These are phyloP conservation scores for Dicentrarchus labrax DNA, from an alignment of 2,113 vertebrate species.

Conservation along the genomic window DNA sequence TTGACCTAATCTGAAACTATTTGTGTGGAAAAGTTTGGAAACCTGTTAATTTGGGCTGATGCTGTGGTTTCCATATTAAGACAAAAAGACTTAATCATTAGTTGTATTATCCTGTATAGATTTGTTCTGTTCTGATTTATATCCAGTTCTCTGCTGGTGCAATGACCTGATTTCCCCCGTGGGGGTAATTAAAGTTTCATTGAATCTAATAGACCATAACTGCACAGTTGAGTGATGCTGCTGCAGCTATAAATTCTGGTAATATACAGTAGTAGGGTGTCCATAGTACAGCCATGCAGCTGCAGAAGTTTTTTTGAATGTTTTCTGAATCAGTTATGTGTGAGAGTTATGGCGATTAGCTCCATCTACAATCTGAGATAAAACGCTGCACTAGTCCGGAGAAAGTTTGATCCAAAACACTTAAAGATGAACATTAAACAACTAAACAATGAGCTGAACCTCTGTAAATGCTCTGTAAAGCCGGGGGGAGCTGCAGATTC, in stretches of 20 bases:
- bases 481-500: no score
- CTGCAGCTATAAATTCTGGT: conserved; percentile 20
- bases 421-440: no score
- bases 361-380: background rate
- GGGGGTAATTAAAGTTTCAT: conserved; percentile 59
- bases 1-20: background rate
- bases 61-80: background rate
- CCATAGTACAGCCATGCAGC: background rate
- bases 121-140: conserved; percentile 28
- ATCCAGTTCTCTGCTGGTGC: conserved; percentile 8
- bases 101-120: background rate
- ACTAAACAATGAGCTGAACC: background rate
- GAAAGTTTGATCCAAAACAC: background rate
- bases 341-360: background rate
- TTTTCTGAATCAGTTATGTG: background rate
- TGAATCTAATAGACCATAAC: conserved; percentile 45
- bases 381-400: background rate
- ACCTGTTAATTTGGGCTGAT: background rate
- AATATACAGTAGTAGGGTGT: background rate
- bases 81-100: background rate
- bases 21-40: background rate
- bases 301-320: background rate
- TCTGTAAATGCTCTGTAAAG: no score
- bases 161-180: conserved; percentile 40
- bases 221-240: conserved; percentile 24